Conservation (phyloP, 37 sponge, comb jelly and placozoan genomes). For the Amphimedon queenslandica region DNA sequence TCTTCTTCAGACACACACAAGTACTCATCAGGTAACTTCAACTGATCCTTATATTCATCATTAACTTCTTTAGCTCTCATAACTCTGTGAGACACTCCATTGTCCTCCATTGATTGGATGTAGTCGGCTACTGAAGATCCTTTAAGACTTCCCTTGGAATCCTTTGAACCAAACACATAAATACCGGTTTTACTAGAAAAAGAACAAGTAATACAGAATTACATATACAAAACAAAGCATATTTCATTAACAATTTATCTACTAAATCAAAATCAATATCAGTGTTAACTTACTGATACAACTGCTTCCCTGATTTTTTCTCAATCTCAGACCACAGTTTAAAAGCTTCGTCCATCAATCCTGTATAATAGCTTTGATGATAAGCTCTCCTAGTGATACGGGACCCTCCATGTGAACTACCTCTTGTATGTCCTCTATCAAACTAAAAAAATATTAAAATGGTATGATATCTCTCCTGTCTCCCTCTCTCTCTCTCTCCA, state of each 20-base stretch:
- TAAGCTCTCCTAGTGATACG: conserved; percentile 72
- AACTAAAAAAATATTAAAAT: conserved; percentile 42
- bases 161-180: conserved; percentile 42
- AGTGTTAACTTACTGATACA: conserved; percentile 50
- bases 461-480: not conserved
- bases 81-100: conserved; percentile 27
- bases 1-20: conserved; percentile 57
- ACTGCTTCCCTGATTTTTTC: conserved; percentile 40
- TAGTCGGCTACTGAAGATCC: not conserved
- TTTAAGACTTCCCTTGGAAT: no score
- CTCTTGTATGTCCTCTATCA: conserved; percentile 66
- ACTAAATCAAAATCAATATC: not conserved
- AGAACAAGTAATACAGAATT: not conserved
- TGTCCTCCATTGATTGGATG: not conserved
- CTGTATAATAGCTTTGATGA: conserved; percentile 36
- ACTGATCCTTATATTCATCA: conserved; percentile 22
- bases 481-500: no score
- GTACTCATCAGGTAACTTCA: conserved; percentile 57
- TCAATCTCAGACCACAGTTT: conserved; percentile 70
- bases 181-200: conserved; percentile 50
- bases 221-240: not conserved
- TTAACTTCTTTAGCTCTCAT: conserved; percentile 45
- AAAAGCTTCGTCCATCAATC: conserved; percentile 80
- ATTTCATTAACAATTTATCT: not conserved
- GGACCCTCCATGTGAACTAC: conserved; percentile 86